Conservation (phyloP, 2,888 invertebrate species). For the Ormyrus pomaceus region DNA sequence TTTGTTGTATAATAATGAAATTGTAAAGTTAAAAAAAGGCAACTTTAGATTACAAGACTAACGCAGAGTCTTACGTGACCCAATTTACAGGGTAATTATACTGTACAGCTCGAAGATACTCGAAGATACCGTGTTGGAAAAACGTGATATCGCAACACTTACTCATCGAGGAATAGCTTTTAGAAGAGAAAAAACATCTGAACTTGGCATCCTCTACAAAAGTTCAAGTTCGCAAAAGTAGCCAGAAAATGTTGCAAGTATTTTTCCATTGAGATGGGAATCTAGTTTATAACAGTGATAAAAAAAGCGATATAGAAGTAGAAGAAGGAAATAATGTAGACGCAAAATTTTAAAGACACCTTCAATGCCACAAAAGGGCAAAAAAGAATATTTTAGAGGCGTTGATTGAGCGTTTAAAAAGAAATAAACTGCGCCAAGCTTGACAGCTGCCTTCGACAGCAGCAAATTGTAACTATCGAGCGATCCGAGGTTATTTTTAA, state of each 20-base stretch:
- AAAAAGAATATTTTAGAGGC: slow-evolving; percentile 44
- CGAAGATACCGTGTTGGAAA: slow-evolving; percentile 37
- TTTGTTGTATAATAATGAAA: slow-evolving; percentile 27
- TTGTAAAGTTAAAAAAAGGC: slow-evolving; percentile 34
- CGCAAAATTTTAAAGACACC: slow-evolving; percentile 46
- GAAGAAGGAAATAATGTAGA: slow-evolving; percentile 41
- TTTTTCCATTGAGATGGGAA: slow-evolving; percentile 71
- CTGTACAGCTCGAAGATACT: slow-evolving; percentile 50
- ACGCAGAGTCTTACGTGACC: slow-evolving; percentile 60
- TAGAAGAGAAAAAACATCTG: slow-evolving; percentile 41
- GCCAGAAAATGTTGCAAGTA: slow-evolving; percentile 68
- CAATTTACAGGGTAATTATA: slow-evolving; percentile 57
- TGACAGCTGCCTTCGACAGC: slow-evolving; percentile 43
- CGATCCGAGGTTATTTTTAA: slow-evolving; percentile 76
- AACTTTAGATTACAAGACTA: slow-evolving; percentile 59
- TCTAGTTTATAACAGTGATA: slow-evolving; percentile 63
- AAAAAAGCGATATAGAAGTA: slow-evolving; percentile 54
- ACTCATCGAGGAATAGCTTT: slow-evolving; percentile 54
- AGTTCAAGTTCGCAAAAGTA: slow-evolving; percentile 65
- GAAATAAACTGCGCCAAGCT: slow-evolving; percentile 49
- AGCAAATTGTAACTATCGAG: slow-evolving; percentile 56
- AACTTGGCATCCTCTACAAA: slow-evolving; percentile 45
- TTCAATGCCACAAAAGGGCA: slow-evolving; percentile 39
- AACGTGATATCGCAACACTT: slow-evolving; percentile 18
- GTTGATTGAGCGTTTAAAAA: slow-evolving; percentile 29